Evolutionary conservation across 2,113 vertebrate genomes (phyloP).

Genomic region (Hydrolagus affinis): DNA sequence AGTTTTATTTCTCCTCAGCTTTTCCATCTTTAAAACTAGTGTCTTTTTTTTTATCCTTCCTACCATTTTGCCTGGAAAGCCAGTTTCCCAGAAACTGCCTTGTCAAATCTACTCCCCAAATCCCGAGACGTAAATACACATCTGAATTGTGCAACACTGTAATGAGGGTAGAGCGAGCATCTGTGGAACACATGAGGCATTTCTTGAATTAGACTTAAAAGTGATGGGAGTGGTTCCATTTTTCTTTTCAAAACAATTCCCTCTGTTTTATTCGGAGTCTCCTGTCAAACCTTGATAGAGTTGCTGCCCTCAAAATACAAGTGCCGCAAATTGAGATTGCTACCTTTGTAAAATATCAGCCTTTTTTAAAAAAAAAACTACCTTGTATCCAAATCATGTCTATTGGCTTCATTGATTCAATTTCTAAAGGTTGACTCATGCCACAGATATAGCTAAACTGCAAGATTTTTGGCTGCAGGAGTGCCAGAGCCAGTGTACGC

Average conservation of each 20-base stretch:
- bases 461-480: neutral
- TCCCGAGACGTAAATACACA: too few species aligned
- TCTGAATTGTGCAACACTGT: too few species aligned
- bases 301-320: neutral
- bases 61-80: too few species aligned
- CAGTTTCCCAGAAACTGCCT: neutral
- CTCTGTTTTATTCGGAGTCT: neutral
- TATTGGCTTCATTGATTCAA: neutral
- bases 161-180: neutral
- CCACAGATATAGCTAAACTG: neutral
- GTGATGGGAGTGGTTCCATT: neutral
- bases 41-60: too few species aligned
- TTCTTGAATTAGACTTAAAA: neutral
- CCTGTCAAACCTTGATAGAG: neutral
- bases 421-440: neutral
- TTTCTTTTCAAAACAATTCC: neutral
- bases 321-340: neutral
- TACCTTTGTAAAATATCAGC: neutral
- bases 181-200: neutral
- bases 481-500: neutral
- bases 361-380: neutral
- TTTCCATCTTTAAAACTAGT: too few species aligned
- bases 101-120: too few species aligned
- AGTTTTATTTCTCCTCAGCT: too few species aligned
- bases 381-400: neutral